Evolutionary conservation across 2,797 vertebrate species (phyloP).

Genomic region (Peromyscus nudipes): DNA sequence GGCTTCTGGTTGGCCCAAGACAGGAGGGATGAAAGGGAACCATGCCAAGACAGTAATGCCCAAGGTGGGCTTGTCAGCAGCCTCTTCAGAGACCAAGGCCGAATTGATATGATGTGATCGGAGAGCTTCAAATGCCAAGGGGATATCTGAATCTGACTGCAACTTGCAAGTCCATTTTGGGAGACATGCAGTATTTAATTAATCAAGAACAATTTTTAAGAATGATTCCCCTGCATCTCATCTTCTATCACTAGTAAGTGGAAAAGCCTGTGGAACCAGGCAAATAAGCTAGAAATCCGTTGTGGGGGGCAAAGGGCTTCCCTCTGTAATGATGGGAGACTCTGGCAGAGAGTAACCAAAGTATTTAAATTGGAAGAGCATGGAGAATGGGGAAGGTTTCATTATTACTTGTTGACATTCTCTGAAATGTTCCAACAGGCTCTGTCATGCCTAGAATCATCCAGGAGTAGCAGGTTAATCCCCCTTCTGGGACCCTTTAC

Average conservation of each 20-base stretch:
- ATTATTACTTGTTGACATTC: not conserved
- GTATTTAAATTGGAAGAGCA: constrained; percentile 31
- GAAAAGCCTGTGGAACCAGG: not conserved
- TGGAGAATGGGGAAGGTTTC: not conserved
- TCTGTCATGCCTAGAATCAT: not conserved
- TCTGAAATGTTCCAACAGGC: constrained; percentile 39
- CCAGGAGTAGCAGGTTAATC: not conserved
- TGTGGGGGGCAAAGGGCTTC: not conserved
- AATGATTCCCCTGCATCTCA: not conserved
- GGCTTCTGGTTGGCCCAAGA: constrained; percentile 24
- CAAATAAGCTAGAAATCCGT: not conserved
- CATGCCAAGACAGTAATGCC: not conserved
- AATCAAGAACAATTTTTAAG: constrained; percentile 6
- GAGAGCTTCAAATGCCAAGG: not conserved
- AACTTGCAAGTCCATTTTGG: not conserved
- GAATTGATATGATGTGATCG: rapidly evolving
- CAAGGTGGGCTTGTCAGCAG: not conserved
- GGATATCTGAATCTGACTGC: not conserved
- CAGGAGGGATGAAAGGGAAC: not conserved
- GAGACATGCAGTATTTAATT: constrained; percentile 34
- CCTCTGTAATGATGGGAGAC: not conserved
- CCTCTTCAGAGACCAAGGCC: not conserved
- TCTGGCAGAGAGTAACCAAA: not conserved
- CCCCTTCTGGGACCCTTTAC: not conserved
- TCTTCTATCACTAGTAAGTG: not conserved